These are phyloP conservation scores for Plectrocnemia conspersa DNA, from an alignment of 1,140 invertebrate genomes.

Conservation along the genomic window DNA sequence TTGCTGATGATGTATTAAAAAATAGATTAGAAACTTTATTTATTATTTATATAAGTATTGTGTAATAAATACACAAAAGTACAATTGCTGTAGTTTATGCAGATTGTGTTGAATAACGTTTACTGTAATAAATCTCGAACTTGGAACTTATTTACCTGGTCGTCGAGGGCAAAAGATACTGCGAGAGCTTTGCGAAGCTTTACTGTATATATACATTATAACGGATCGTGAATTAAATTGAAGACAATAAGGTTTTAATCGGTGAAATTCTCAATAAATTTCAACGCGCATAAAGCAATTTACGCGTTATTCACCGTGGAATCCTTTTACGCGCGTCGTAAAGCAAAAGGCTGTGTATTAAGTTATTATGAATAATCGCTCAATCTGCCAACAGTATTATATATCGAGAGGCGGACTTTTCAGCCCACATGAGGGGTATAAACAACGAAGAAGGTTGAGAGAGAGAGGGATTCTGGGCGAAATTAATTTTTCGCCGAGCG, in stretches of 20 bases:
- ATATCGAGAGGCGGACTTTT: conserved; percentile 23
- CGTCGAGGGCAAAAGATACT: conserved; percentile 15
- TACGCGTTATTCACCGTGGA: background rate
- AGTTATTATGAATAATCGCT: conserved; percentile 32
- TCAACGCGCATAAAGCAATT: too few relatives aligned
- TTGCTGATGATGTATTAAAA: background rate
- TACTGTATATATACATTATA: background rate
- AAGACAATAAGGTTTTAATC: too few relatives aligned
- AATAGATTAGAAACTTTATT: conserved; percentile 5
- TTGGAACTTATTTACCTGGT: conserved; percentile 34
- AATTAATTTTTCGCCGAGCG: too few relatives aligned
- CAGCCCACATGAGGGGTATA: conserved; percentile 16
- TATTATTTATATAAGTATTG: background rate
- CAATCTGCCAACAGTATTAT: conserved; percentile 23
- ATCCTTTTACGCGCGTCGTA: background rate
- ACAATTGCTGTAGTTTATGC: too few relatives aligned
- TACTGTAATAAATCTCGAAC: conserved; percentile 33
- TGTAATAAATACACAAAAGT: conserved; percentile 9
- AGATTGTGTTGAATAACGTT: too few relatives aligned
- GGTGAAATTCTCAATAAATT: too few relatives aligned
- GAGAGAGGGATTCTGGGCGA: too few relatives aligned
- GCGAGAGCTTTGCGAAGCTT: background rate
- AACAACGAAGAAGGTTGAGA: too few relatives aligned
- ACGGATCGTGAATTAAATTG: too few relatives aligned
- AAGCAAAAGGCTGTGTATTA: conserved; percentile 21